Evolutionary conservation across 2,113 vertebrate genomes (phyloP).

Genomic region (Quiscalus mexicanus): DNA sequence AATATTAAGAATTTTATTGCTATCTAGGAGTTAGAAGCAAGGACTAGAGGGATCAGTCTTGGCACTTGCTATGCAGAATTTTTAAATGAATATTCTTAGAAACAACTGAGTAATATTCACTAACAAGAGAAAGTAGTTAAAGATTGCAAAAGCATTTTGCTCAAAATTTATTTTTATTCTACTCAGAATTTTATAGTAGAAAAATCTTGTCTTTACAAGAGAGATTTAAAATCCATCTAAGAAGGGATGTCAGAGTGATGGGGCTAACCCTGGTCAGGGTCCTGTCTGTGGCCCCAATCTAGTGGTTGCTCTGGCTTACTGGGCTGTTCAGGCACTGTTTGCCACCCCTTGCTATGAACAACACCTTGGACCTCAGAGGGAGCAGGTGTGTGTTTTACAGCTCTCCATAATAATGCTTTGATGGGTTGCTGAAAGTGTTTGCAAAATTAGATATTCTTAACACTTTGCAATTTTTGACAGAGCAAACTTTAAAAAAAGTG

Average conservation of each 20-base stretch:
- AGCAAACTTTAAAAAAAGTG: neutral
- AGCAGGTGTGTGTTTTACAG: neutral
- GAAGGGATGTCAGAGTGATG: neutral
- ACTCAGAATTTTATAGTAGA: neutral
- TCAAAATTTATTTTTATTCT: neutral
- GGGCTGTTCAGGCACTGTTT: neutral
- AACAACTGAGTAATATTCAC: neutral
- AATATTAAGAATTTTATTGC: constrained; percentile 34
- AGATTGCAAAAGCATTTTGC: neutral
- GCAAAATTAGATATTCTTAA: neutral
- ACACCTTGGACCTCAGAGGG: neutral
- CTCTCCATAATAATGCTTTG: neutral
- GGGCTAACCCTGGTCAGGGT: neutral
- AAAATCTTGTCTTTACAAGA: neutral
- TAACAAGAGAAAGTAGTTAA: neutral
- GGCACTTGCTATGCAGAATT: neutral
- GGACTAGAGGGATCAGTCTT: neutral
- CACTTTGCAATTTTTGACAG: neutral
- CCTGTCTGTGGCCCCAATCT: neutral
- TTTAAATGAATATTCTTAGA: neutral
- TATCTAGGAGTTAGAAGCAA: neutral
- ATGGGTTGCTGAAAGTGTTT: neutral
- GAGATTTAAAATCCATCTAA: neutral
- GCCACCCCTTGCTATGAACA: neutral
- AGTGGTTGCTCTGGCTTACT: neutral